A percentile compares a stretch with the other conserved stretches of the same genome.
Conservation (phyloP, 2,797 vertebrate species). For the Esox masquinongy region DNA sequence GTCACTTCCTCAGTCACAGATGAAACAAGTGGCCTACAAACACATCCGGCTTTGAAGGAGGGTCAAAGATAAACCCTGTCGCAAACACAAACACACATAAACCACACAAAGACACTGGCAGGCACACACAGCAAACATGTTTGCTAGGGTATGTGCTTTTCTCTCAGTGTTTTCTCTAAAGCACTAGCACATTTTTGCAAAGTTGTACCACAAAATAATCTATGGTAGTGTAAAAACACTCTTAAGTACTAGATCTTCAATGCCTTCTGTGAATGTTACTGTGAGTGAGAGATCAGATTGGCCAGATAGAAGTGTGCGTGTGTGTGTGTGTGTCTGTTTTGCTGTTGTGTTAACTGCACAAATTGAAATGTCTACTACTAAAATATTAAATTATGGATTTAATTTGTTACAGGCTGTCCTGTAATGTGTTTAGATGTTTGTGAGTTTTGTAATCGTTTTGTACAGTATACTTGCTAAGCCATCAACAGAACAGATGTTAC, state of each 20-base stretch:
- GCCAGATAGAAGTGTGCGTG: slow-evolving; percentile 5
- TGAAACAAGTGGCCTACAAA: neutral
- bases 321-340: neutral
- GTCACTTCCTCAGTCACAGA: neutral
- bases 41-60: neutral
- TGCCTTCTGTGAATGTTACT: neutral
- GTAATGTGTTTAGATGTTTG: slow-evolving; percentile 4
- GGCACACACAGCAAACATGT: neutral
- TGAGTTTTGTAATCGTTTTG: neutral
- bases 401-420: neutral
- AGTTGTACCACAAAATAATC: no score
- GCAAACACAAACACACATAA: neutral
- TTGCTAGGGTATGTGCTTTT: no score
- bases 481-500: slow-evolving; percentile 4
- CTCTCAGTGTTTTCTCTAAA: no score
- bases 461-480: slow-evolving; percentile 10
- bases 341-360: neutral
- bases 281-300: neutral
- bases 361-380: neutral
- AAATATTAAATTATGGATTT: neutral
- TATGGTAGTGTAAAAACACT: no score
- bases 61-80: neutral
- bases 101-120: neutral
- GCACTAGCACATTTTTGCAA: no score
- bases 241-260: neutral